Evolutionary conservation across 2,888 invertebrate genomes (phyloP).

Genomic region (Melanotus villosus): DNA sequence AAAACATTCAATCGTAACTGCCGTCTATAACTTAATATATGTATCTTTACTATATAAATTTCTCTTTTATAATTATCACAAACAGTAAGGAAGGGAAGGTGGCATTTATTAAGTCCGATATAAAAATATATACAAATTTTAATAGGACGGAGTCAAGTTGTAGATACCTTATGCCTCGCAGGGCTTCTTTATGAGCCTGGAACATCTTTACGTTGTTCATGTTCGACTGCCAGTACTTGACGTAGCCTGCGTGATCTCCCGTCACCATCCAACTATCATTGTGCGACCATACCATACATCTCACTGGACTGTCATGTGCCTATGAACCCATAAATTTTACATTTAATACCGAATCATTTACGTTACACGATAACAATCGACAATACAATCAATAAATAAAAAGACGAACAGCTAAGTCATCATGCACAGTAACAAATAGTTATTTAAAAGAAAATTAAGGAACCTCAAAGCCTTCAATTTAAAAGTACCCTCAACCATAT

Average conservation of each 20-base stretch:
- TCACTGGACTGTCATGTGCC: slow-evolving; percentile 99
- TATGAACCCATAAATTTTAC: too few relatives aligned
- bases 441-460: too few relatives aligned
- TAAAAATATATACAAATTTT: slow-evolving; percentile 63
- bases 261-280: slow-evolving; percentile 99
- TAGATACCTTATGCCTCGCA: slow-evolving; percentile 95
- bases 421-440: too few relatives aligned
- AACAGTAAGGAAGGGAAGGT: slow-evolving; percentile 57
- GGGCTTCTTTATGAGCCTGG: slow-evolving; percentile 99
- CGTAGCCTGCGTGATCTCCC: slow-evolving; percentile 98
- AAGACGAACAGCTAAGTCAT: too few relatives aligned
- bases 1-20: slow-evolving; percentile 31
- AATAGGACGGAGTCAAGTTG: slow-evolving; percentile 67
- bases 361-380: too few relatives aligned
- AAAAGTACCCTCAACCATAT: too few relatives aligned
- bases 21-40: slow-evolving; percentile 13
- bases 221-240: slow-evolving; percentile 99
- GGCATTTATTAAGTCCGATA: slow-evolving; percentile 64
- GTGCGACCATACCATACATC: slow-evolving; percentile 99
- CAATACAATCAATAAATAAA: too few relatives aligned
- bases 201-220: slow-evolving; percentile 99
- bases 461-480: too few relatives aligned
- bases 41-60: slow-evolving; percentile 5
- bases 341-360: too few relatives aligned
- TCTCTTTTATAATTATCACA: slow-evolving; percentile 21